Evolutionary conservation across 2,113 vertebrate genomes (phyloP).

Genomic region (Platycercus adscitus): DNA sequence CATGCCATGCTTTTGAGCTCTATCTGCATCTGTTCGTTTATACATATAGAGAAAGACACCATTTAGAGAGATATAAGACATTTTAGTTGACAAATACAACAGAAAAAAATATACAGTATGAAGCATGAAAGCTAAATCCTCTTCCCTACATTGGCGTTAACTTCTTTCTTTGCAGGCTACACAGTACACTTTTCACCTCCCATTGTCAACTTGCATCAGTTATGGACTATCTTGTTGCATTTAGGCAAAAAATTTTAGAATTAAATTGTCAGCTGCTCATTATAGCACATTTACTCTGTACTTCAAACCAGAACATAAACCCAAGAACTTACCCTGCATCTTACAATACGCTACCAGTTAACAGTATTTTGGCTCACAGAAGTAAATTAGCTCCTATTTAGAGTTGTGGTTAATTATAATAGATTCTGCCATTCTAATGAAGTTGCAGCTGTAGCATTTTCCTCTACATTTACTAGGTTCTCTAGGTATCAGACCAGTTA

Average conservation of each 20-base stretch:
- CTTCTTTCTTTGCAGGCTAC: conserved; percentile 62
- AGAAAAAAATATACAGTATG: conserved; percentile 76
- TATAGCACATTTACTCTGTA: conserved; percentile 70
- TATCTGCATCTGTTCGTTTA: conserved; percentile 98
- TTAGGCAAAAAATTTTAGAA: conserved; percentile 76
- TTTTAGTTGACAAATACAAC: conserved; percentile 77
- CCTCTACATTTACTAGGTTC: conserved; percentile 62
- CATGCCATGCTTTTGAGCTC: conserved; percentile 99
- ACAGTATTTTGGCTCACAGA: conserved; percentile 69
- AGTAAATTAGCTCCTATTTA: conserved; percentile 72
- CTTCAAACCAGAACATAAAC: conserved; percentile 70
- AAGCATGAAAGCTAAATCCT: conserved; percentile 70
- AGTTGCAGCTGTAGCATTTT: conserved; percentile 73
- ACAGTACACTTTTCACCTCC: conserved; percentile 73
- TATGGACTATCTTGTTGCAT: conserved; percentile 71
- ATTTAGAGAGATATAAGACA: conserved; percentile 85
- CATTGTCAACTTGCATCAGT: conserved; percentile 99
- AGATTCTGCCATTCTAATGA: conserved; percentile 95
- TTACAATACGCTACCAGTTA: conserved; percentile 69
- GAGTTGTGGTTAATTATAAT: conserved; percentile 77
- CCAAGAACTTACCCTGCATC: conserved; percentile 55
- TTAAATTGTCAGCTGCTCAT: conserved; percentile 74
- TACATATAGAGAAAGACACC: conserved; percentile 91
- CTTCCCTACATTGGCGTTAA: conserved; percentile 56
- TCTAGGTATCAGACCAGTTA: conserved; percentile 63